These are phyloP conservation scores for Anseranas semipalmata DNA, from an alignment of 2,113 vertebrate species.

Conservation along the genomic window DNA sequence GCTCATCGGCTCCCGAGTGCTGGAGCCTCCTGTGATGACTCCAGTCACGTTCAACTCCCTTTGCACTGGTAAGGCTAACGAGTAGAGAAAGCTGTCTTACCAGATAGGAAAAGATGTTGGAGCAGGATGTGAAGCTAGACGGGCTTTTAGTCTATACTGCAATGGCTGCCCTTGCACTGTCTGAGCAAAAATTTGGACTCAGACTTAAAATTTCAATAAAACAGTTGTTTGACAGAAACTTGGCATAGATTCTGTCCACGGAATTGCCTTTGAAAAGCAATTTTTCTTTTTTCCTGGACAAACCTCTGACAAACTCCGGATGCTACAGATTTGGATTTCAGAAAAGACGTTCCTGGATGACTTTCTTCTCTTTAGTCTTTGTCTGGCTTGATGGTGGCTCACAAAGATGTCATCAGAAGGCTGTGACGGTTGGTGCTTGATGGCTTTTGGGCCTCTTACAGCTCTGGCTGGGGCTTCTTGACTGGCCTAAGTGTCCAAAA, in stretches of 20 bases:
- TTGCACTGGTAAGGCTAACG: too few species aligned
- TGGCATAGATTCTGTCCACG: not conserved
- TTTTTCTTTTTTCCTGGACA: slow-evolving; percentile 6
- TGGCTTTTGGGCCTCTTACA: not conserved
- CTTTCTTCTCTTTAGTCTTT: not conserved
- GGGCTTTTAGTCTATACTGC: not conserved
- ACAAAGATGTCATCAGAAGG: not conserved
- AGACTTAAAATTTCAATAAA: slow-evolving; percentile 6
- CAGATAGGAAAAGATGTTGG: not conserved
- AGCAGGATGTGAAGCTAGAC: not conserved
- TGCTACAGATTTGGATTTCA: not conserved
- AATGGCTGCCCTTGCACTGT: not conserved
- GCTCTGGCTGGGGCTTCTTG: not conserved
- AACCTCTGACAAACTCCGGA: slow-evolving; percentile 23
- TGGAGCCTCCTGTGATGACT: not conserved
- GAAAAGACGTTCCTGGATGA: not conserved
- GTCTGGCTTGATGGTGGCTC: not conserved
- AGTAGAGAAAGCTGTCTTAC: not conserved
- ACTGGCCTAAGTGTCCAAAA: rapidly evolving
- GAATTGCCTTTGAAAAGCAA: slow-evolving; percentile 25
- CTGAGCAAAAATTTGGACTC: not conserved
- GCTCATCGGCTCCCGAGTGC: not conserved
- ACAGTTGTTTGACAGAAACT: slow-evolving; percentile 27
- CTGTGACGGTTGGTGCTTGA: not conserved
- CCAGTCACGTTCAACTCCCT: not conserved